Conservation (phyloP, 2,113 vertebrate genomes). For the Psophia crepitans region DNA sequence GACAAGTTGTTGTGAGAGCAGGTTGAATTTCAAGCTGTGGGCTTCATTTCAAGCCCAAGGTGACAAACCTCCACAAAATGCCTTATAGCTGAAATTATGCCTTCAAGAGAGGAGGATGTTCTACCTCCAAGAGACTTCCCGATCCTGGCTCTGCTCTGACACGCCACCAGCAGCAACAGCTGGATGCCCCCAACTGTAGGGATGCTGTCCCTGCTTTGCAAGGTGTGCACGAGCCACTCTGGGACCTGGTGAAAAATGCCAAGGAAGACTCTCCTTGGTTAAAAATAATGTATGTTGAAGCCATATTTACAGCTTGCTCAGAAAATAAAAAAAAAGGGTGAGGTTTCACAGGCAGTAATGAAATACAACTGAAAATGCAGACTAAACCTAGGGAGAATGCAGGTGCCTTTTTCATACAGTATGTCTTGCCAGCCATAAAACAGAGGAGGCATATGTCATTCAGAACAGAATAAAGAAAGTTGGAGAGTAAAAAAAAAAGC, state of each 20-base stretch:
- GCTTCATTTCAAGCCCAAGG: not conserved
- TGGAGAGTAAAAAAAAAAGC: not conserved
- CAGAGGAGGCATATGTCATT: not conserved
- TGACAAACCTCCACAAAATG: not conserved
- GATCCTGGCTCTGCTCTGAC: fast-evolving
- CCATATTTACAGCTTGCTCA: not conserved
- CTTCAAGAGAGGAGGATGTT: not conserved
- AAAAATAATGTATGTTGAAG: not conserved
- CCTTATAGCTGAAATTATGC: not conserved
- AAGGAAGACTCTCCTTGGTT: not conserved
- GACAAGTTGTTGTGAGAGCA: not conserved
- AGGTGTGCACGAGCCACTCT: not conserved
- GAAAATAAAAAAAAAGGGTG: not conserved
- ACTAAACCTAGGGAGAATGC: not conserved
- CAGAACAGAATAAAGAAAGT: not conserved
- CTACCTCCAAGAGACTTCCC: fast-evolving
- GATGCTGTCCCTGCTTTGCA: not conserved
- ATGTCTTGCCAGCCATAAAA: not conserved
- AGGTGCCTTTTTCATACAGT: not conserved
- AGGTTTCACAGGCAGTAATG: not conserved
- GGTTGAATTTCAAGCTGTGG: not conserved
- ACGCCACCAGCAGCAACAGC: fast-evolving
- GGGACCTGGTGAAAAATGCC: not conserved
- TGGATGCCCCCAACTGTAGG: fast-evolving
- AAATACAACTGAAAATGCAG: not conserved